Percentiles rank a stretch among this genome's conserved stretches.
Conservation (phyloP, 2,888 invertebrate genomes). For the Belgica antarctica region DNA sequence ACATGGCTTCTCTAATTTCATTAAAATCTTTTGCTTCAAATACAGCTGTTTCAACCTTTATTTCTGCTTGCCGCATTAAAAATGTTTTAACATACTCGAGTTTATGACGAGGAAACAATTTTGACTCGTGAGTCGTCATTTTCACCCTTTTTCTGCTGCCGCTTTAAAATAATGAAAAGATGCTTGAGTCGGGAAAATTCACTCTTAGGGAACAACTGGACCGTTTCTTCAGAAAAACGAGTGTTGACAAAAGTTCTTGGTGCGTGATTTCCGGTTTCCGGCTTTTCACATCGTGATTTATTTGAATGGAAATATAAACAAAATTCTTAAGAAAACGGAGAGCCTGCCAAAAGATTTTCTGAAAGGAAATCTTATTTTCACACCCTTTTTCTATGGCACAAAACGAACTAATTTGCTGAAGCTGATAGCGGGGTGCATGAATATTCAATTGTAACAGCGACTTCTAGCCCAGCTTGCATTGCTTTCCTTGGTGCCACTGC, state of each 20-base stretch:
- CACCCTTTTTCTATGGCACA: neutral
- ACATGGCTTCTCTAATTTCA: too few species aligned
- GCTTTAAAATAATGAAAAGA: neutral
- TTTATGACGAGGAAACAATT: neutral
- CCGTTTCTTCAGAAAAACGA: conserved; percentile 24
- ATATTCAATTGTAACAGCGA: neutral
- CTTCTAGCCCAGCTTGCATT: neutral
- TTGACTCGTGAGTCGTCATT: neutral
- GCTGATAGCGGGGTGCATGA: neutral
- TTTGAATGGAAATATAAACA: neutral
- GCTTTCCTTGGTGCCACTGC: conserved; percentile 6
- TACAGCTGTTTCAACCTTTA: neutral
- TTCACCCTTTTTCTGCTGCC: too few species aligned
- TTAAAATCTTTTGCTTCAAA: conserved; percentile 19
- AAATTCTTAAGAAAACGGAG: neutral
- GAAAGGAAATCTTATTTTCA: neutral
- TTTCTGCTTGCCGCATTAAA: neutral
- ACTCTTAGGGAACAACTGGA: neutral
- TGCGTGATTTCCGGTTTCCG: conserved; percentile 39
- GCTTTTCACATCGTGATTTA: conserved; percentile 31
- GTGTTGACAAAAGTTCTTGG: conserved; percentile 41
- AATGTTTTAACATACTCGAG: neutral
- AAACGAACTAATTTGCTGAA: conserved; percentile 5
- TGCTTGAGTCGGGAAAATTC: neutral
- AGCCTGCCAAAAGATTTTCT: neutral